A percentile compares a stretch with the other conserved stretches of the same genome.
phyloP scores from a whole-genome alignment of 2,113 vertebrate species.

The Albula goreensis region DNA sequence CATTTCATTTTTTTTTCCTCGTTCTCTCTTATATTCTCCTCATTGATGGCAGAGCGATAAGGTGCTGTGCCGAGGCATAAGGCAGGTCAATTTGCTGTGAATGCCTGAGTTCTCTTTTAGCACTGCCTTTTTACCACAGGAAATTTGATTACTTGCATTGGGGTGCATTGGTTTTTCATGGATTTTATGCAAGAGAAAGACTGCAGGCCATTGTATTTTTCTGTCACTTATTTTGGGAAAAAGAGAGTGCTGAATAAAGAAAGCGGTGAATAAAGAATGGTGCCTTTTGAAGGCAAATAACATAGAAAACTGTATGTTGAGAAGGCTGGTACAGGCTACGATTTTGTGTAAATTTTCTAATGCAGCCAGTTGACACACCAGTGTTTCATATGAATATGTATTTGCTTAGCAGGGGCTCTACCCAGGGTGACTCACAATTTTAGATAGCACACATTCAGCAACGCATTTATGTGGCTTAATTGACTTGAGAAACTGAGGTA shows the following conservation, averaged over 20 bases:
- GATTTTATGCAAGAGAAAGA: slow-evolving; percentile 14
- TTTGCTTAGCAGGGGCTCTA: background rate
- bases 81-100: slow-evolving; percentile 44
- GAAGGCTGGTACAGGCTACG: background rate
- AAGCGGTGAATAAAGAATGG: background rate
- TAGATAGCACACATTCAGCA: background rate
- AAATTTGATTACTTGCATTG: slow-evolving; percentile 38
- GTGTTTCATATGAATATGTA: background rate
- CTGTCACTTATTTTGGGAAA: background rate
- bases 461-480: background rate
- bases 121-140: slow-evolving; percentile 35
- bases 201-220: background rate
- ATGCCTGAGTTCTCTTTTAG: slow-evolving; percentile 31
- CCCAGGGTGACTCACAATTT: background rate
- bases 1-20: background rate
- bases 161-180: slow-evolving; percentile 34
- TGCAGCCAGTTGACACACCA: background rate
- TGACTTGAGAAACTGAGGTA: background rate
- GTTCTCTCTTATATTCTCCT: slow-evolving; percentile 16
- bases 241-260: background rate
- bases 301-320: background rate
- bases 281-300: background rate
- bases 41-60: slow-evolving; percentile 31
- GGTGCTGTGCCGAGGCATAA: slow-evolving; percentile 27
- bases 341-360: background rate